Evolutionary conservation across 2,888 invertebrate species (phyloP), one percentile per base, ranked within the genome.

Genomic region (Coelogynopora nodosa): DNA sequence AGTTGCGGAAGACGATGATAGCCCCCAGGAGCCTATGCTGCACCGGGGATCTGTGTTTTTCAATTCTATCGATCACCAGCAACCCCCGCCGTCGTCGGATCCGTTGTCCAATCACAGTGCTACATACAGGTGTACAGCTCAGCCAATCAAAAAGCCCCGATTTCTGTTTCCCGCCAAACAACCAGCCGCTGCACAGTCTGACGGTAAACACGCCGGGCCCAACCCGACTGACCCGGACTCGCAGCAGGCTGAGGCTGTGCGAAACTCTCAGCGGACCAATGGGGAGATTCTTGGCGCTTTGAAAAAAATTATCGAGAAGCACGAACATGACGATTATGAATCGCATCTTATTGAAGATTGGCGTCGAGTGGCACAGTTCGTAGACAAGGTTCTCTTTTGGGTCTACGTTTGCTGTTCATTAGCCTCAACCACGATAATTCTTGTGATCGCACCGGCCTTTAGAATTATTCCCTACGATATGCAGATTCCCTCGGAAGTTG

Each of bases 321-420:
- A 93, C 88, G 93, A 93, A 88, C 87, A 88, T 1, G 91, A 91
- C 67, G 91, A 91, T 82, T 88, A 87, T 26, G 91, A 92, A 87
- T 92, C 92, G 88, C 90, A 91, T 84, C 90, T 93, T 67, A 91
- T 93, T 30, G 92, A 93, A 88, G 93, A 93, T 89, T 93, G 93
- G 93, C 89, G 93, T 31, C 91, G 92, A 81, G 91, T 93, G 28
- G 93, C 93, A 0, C 92, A 93, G 88, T 91, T 92, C 80, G 92
- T 93, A 29, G 93, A 93, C 89, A 90, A 93, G 81, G 91, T 93
- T 83, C 91, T 93, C 29, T 93, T 93, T 90, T 93, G 93, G 92
- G 90, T 93, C 67, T 93, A 93, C 89, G 91, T 93, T 26, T 87
- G 92, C 23, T 92, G 93, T 28, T 93, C 93, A 0, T 89, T 92